Conservation (phyloP, 2,888 invertebrate genomes). For the Glomeris marginata region DNA sequence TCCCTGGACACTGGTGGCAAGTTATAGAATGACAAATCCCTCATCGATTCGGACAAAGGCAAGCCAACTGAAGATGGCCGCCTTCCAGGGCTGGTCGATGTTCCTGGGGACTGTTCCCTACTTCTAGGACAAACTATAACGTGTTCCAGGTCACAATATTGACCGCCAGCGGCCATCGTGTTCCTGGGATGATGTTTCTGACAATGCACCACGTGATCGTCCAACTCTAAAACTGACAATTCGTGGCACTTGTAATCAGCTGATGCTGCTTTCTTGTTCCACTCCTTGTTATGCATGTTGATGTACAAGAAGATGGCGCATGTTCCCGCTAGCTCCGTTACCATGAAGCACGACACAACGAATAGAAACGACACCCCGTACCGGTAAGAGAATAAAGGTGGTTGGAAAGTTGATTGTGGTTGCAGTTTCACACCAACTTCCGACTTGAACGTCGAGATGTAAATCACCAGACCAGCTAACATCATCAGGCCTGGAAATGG, state of each 20-base stretch:
- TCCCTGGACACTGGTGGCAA: conserved; percentile 18
- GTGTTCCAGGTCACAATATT: too few relatives aligned
- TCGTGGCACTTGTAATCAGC: too few relatives aligned
- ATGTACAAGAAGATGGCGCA: conserved; percentile 76
- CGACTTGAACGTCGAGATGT: conserved; percentile 81
- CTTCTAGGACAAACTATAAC: too few relatives aligned
- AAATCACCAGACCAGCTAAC: conserved; percentile 80
- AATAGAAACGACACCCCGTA: conserved; percentile 80
- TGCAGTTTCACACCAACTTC: conserved; percentile 76
- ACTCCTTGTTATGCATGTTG: conserved; percentile 42
- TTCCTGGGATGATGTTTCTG: too few relatives aligned
- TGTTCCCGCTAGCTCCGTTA: conserved; percentile 70
- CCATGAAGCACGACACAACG: conserved; percentile 67
- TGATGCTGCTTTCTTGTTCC: conserved; percentile 12
- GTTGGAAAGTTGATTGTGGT: conserved; percentile 58
- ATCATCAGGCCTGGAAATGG: conserved; percentile 56
- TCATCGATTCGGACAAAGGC: conserved; percentile 20
- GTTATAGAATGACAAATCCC: conserved; percentile 20
- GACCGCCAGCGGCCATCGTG: too few relatives aligned
- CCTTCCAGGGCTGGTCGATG: conserved; percentile 3
- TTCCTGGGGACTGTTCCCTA: conserved; percentile 13
- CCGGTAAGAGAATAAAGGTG: conserved; percentile 64
- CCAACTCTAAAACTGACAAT: too few relatives aligned
- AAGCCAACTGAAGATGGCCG: too few relatives aligned
- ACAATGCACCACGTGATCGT: too few relatives aligned